phyloP scores from a whole-genome alignment of 2,888 invertebrate species.

The Trissonchulus latispiculum region DNA sequence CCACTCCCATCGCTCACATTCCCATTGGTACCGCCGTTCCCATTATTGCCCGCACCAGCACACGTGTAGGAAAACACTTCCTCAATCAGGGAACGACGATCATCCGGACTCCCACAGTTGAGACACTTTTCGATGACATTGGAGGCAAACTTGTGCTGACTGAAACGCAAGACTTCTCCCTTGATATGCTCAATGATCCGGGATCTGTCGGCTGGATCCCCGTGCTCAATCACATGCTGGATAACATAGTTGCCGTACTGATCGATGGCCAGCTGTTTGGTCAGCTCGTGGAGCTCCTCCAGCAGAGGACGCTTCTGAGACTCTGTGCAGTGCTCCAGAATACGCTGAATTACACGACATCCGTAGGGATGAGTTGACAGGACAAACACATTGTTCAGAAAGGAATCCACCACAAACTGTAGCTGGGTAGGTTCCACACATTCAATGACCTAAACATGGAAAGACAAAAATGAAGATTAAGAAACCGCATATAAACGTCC shows the following conservation, averaged over 20 bases:
- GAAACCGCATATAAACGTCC: too few species aligned
- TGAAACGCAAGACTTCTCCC: slow-evolving; percentile 69
- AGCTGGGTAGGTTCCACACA: slow-evolving; percentile 93
- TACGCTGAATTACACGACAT: slow-evolving; percentile 96
- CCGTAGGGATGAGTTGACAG: slow-evolving; percentile 98
- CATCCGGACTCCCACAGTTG: slow-evolving; percentile 82
- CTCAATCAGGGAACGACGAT: slow-evolving; percentile 86
- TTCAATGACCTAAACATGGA: slow-evolving; percentile 81
- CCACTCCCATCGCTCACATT: too few species aligned
- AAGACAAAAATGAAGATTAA: too few species aligned
- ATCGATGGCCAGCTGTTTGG: slow-evolving; percentile 64
- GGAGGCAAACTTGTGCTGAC: slow-evolving; percentile 97
- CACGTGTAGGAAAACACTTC: slow-evolving; percentile 57
- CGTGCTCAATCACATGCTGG: slow-evolving; percentile 94
- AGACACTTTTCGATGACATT: slow-evolving; percentile 99
- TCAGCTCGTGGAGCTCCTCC: slow-evolving; percentile 83
- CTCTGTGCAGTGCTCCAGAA: slow-evolving; percentile 83
- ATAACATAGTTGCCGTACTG: slow-evolving; percentile 99
- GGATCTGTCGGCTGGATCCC: slow-evolving; percentile 89
- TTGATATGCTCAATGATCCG: slow-evolving; percentile 77
- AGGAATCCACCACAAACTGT: slow-evolving; percentile 82
- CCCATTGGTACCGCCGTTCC: too few species aligned
- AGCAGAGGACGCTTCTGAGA: slow-evolving; percentile 80
- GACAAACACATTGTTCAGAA: slow-evolving; percentile 62
- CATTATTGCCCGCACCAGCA: not conserved